These are phyloP conservation scores for Macheiramphus alcinus DNA, from an alignment of 2,113 vertebrate genomes.

Conservation along the genomic window DNA sequence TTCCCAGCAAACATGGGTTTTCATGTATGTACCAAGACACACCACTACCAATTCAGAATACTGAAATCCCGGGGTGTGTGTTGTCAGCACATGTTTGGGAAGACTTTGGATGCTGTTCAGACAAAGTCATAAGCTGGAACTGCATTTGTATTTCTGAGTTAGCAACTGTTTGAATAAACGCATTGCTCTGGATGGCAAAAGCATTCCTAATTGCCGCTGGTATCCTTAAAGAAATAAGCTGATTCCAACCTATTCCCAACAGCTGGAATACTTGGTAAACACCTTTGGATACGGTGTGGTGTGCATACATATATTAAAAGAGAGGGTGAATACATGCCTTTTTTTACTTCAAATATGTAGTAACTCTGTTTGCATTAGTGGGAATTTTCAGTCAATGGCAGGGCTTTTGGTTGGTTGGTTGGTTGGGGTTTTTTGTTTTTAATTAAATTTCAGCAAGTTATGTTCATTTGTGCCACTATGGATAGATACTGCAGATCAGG, in stretches of 20 bases:
- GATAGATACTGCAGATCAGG: not conserved
- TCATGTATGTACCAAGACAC: not conserved
- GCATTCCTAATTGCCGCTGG: not conserved
- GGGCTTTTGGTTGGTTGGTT: no score
- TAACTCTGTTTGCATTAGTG: not conserved
- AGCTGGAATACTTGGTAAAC: not conserved
- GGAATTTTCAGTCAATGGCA: not conserved
- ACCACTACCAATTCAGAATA: not conserved
- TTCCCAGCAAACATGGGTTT: not conserved
- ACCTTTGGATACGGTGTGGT: not conserved
- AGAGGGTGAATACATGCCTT: not conserved
- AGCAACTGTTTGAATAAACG: not conserved
- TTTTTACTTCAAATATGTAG: not conserved
- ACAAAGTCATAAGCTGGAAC: not conserved
- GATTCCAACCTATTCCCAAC: not conserved
- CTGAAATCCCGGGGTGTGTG: fast-evolving
- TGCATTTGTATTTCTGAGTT: not conserved
- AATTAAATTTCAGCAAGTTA: not conserved
- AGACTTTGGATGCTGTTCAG: not conserved
- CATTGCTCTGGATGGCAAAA: not conserved
- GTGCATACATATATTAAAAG: not conserved
- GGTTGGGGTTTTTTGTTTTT: not conserved
- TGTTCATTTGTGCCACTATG: not conserved
- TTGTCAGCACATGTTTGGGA: not conserved
- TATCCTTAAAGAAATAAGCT: not conserved